A percentile compares a stretch with the other conserved stretches of the same genome.
Evolutionary conservation across 1,140 invertebrate genomes (phyloP).

Genomic region (Heliconius eleuchia): DNA sequence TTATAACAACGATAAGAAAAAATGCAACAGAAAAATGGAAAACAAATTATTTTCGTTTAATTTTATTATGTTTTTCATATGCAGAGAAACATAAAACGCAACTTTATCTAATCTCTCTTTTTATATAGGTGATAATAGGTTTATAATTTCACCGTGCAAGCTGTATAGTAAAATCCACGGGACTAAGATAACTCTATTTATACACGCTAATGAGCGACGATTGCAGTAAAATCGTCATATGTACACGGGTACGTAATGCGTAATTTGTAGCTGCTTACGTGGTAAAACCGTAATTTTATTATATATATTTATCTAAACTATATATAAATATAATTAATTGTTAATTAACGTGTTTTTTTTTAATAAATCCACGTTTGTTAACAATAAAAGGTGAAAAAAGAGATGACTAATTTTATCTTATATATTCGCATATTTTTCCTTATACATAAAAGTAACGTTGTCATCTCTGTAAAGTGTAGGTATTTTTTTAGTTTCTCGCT

Average conservation of each 20-base stretch:
- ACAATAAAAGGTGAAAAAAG: too few species aligned
- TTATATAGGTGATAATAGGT: background rate
- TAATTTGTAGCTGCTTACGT: background rate
- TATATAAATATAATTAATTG: background rate
- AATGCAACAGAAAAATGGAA: background rate
- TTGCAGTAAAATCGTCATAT: background rate
- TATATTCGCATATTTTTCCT: too few species aligned
- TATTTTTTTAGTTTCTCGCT: too few species aligned
- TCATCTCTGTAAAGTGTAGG: too few species aligned
- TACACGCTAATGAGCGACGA: background rate
- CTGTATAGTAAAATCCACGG: background rate
- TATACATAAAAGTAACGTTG: too few species aligned
- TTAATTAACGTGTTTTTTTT: background rate
- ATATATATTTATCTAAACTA: background rate
- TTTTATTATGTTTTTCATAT: background rate
- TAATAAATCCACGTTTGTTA: too few species aligned
- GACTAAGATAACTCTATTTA: background rate
- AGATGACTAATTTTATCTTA: too few species aligned
- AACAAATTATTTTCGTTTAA: background rate
- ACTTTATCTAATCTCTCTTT: background rate
- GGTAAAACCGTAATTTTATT: background rate
- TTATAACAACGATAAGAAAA: background rate
- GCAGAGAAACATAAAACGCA: background rate
- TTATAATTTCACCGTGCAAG: background rate
- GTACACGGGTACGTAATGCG: conserved; percentile 1